Evolutionary conservation across 2,888 invertebrate genomes (phyloP), one percentile per base, ranked within the genome.

Genomic region (Bruchidius siliquastri): DNA sequence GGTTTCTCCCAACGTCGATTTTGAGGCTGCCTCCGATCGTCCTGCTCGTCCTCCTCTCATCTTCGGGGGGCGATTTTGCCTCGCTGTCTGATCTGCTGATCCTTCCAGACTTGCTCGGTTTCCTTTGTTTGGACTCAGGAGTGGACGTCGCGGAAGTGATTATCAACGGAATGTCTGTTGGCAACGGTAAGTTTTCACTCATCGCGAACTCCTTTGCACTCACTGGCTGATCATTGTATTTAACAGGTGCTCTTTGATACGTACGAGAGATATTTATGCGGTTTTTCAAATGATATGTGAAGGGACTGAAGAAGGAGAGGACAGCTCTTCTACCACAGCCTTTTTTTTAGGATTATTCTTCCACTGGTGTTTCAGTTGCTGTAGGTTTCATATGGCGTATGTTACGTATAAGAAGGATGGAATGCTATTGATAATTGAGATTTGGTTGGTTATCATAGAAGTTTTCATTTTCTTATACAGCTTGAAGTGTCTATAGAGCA

Each of bases 1-100:
- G 81, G 76, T 86, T 85, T 21, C 86, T 77, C 2, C 85, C 86
- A 72, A 84, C 81, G 70, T 86, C 86, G 79, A 85, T 85, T 76
- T 86, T 87, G 67, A 86, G 80, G 69, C 86, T 86, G 32, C 86
- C 86, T 0, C 85, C 84, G n/a, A 80, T 77, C 3, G 22, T 26
- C 66, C 77, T 77, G 72, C 72, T 77, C 74, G 79, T 73, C 73
- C 80, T 74, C 72, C 79, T 73, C 49, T 73, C 49, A 67, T 77
- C 72, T 21, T 73, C 71, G 22, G 77, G 74, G 26, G 78, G 72
- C n/a, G 74, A 77, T 67, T 74, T 76, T 69, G 76, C 76, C 1
- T 76, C 77, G 75, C 78, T 79, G 68, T 80, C 79, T 2, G 79
- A 74, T 70, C 75, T 76, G 70, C 73, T 74, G 22, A 74, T 73